Evolutionary conservation across 2,797 vertebrate species (phyloP), one percentile per base, ranked within the genome.

Genomic region (Prunella strophiata): DNA sequence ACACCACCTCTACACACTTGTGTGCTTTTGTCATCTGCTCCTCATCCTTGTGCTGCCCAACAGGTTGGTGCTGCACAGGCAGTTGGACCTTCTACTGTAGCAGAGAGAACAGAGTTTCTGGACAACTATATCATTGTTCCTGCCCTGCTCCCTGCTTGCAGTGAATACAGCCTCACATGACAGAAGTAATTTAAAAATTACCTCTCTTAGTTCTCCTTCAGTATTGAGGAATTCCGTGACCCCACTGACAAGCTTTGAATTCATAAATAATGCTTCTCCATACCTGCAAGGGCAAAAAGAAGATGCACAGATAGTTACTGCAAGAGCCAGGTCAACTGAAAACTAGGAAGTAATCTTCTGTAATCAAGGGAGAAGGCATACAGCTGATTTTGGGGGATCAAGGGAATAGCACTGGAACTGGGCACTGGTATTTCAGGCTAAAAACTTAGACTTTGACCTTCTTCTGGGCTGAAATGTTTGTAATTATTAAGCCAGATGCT

Each of bases 221-320:
- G 99, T 99, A 97, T 99, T 99, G 82, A 99, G 99, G 97, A 99
- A 99, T 98, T 99, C 99, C 7, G 99, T 99, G 91, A 99, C 99
- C 65, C 99, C 99, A 70, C 98, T 98, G 97, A 99, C 99, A 97
- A 99, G 98, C 96, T 99, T 99, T 1, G 99, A 99, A 96, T 99
- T 99, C 99, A 99, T 99, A 98, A 99, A 99, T 96, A 99, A 97
- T 18, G 99, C 99, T 97, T 99, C 99, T 27, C 99, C 99, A 2
- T 99, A 99, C 45, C 99, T 99, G 94, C 70, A 94, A 72, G 91
- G 51, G 94, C 32, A 97, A 84, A 94, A 91, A 45, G 67, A 89
- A 81, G 36, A 76, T 18, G 67, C 30, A 85, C 3, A 80, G 25
- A 65, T 50, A 79, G n/a, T 92, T 62, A 90, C 30, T 45, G n/a